Evolutionary conservation across 2,888 invertebrate species (phyloP).

Genomic region (Cephus pygmeus): DNA sequence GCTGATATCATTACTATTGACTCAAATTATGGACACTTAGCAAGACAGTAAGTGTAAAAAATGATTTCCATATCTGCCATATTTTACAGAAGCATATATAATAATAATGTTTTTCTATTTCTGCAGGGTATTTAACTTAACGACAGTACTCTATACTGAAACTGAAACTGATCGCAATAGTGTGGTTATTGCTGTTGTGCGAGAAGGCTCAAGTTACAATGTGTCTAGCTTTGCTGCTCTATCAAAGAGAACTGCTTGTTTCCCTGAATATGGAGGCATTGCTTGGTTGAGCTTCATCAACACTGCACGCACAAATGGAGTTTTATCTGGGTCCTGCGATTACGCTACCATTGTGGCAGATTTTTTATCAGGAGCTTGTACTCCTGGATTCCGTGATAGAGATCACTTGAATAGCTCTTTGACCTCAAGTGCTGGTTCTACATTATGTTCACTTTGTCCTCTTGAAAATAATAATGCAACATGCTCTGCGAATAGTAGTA

Average conservation of each 20-base stretch:
- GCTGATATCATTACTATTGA: conserved; percentile 73
- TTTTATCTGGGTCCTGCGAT: conserved; percentile 70
- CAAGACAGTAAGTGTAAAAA: conserved; percentile 69
- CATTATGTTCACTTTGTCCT: conserved; percentile 47
- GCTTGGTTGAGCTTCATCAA: conserved; percentile 75
- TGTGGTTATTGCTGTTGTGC: conserved; percentile 69
- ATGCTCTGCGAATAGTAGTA: conserved; percentile 69
- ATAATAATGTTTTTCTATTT: conserved; percentile 1
- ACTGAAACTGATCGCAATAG: conserved; percentile 68
- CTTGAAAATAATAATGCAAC: conserved; percentile 45
- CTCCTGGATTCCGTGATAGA: conserved; percentile 71
- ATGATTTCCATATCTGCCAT: neutral
- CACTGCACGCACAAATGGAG: conserved; percentile 66
- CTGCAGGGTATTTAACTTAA: conserved; percentile 70
- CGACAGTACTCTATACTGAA: conserved; percentile 72
- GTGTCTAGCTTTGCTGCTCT: conserved; percentile 70
- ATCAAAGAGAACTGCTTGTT: conserved; percentile 71
- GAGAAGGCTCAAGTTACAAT: conserved; percentile 42
- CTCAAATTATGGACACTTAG: conserved; percentile 74
- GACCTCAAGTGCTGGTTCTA: conserved; percentile 4
- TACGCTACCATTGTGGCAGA: conserved; percentile 70
- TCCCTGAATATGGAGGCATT: conserved; percentile 76
- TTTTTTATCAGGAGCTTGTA: conserved; percentile 72
- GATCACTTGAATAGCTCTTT: conserved; percentile 54
- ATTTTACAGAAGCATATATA: neutral